Evolutionary conservation across 2,888 invertebrate species (phyloP).

Genomic region (Cantharis rufa): DNA sequence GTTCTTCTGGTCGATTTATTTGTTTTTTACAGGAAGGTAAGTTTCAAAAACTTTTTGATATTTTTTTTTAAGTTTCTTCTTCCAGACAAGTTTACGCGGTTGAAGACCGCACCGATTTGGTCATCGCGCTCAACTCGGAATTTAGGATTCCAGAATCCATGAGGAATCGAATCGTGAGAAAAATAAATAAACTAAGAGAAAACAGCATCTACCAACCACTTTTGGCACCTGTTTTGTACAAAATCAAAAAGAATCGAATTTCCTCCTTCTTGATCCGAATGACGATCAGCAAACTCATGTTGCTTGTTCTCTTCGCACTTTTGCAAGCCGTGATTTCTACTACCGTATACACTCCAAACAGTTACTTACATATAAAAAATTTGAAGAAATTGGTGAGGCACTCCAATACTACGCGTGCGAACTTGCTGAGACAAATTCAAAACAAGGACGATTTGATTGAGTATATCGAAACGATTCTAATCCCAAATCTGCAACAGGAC

Average conservation of each 20-base stretch:
- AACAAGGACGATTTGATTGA: neutral
- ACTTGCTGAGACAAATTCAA: neutral
- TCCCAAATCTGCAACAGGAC: neutral
- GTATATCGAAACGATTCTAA: neutral
- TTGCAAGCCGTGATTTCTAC: neutral
- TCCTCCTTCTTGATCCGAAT: neutral
- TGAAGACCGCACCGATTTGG: constrained; percentile 12
- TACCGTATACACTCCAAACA: neutral
- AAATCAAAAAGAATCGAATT: neutral
- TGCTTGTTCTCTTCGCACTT: constrained; percentile 1
- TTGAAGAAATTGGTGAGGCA: neutral
- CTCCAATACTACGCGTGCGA: neutral
- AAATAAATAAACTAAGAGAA: constrained; percentile 4
- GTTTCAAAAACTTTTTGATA: neutral
- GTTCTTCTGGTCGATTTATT: neutral
- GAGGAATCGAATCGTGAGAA: neutral
- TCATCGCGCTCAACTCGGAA: neutral
- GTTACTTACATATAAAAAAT: neutral
- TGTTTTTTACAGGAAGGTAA: neutral
- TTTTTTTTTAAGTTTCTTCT: neutral
- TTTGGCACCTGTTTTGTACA: neutral
- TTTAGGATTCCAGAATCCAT: neutral
- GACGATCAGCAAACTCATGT: neutral
- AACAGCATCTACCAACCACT: constrained; percentile 2
- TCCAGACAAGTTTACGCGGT: neutral